Percentiles rank a stretch among this genome's conserved stretches.
phyloP scores from a whole-genome alignment of 2,113 vertebrate species.

The Anthoscopus minutus region DNA sequence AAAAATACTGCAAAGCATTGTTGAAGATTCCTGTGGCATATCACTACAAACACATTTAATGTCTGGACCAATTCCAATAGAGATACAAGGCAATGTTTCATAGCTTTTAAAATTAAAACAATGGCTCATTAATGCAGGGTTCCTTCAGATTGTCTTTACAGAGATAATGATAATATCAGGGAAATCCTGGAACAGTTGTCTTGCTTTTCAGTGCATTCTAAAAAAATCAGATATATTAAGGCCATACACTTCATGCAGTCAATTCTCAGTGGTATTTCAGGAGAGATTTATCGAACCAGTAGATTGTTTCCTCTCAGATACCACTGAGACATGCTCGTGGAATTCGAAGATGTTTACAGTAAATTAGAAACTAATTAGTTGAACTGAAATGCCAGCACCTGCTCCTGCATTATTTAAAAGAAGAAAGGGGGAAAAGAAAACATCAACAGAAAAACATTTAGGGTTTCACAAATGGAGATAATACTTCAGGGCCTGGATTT shows the following conservation, averaged over 20 bases:
- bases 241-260: background rate
- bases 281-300: conserved; percentile 63
- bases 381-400: conserved; percentile 67
- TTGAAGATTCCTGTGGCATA: background rate
- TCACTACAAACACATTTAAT: background rate
- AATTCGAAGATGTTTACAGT: conserved; percentile 69
- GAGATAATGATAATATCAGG: background rate
- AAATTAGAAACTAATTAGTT: conserved; percentile 72
- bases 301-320: conserved; percentile 61
- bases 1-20: background rate
- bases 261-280: conserved; percentile 55
- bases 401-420: conserved; percentile 64
- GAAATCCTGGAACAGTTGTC: background rate
- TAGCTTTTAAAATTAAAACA: background rate
- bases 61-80: background rate
- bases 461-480: conserved; percentile 36
- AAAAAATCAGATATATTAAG: conserved; percentile 13
- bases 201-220: background rate
- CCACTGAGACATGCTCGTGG: conserved; percentile 45
- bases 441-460: background rate
- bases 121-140: background rate
- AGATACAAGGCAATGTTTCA: background rate
- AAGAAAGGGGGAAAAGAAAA: background rate
- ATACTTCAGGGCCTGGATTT: conserved; percentile 32
- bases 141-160: background rate